A percentile compares a stretch with the other conserved stretches of the same genome.
These are phyloP conservation scores for Arrhamphus sclerolepis DNA, from an alignment of 2,797 vertebrate species.

Conservation along the genomic window DNA sequence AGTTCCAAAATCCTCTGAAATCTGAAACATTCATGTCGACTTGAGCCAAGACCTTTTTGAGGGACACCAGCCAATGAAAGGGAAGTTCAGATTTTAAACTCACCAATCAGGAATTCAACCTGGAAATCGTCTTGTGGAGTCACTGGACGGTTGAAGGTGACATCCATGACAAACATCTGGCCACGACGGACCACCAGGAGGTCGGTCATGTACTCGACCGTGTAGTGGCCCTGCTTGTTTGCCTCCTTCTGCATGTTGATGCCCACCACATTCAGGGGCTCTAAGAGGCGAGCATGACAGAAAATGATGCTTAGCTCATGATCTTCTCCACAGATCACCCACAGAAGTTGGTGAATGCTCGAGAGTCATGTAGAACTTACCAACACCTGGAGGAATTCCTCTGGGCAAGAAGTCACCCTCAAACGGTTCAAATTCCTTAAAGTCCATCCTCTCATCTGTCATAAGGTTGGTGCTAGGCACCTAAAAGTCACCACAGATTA, in stretches of 20 bases:
- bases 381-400: slow-evolving; percentile 5
- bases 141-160: slow-evolving; percentile 82
- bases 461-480: slow-evolving; percentile 56
- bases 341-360: no score
- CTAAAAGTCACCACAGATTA: slow-evolving; percentile 10
- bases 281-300: slow-evolving; percentile 35
- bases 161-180: slow-evolving; percentile 75
- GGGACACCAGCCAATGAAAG: background rate
- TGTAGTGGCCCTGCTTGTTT: slow-evolving; percentile 83
- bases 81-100: slow-evolving; percentile 47
- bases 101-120: slow-evolving; percentile 90
- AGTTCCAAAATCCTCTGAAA: no score
- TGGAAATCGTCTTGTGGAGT: slow-evolving; percentile 75
- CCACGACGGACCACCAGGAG: slow-evolving; percentile 88
- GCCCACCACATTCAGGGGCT: slow-evolving; percentile 66
- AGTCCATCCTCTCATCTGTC: slow-evolving; percentile 54
- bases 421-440: slow-evolving; percentile 74
- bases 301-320: no score
- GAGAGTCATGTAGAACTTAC: background rate
- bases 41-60: background rate
- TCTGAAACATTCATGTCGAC: background rate
- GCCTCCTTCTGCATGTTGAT: slow-evolving; percentile 75
- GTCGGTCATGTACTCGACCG: slow-evolving; percentile 68
- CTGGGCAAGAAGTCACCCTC: slow-evolving; percentile 62
- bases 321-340: background rate